Evolutionary conservation across 2,113 vertebrate species (phyloP), one percentile per base, ranked within the genome.

Genomic region (Odocoileus hemionus): DNA sequence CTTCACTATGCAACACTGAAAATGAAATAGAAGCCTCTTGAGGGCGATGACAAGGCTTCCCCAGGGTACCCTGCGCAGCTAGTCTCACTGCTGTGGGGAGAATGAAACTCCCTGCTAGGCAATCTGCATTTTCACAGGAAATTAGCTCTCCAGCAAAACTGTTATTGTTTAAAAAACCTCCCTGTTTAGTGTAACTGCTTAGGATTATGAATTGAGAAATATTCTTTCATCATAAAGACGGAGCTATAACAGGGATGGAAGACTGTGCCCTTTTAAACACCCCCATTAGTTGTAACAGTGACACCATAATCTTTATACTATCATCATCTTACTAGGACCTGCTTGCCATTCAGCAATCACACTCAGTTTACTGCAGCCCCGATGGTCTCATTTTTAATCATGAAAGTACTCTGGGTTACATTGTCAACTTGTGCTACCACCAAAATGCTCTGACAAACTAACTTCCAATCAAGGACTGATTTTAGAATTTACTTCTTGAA

Each of bases 321-420:
- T 88, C 57, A 54, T 97, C 94, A 96, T 88, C 97, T 23, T 0
- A 95, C 95, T 88, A 86, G 76, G 95, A 97, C 82, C 86, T 95
- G 94, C 86, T 98, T 95, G 84, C 52, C 94, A 96, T 92, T 45
- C 50, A 97, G 89, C 61, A 97, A 97, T 98, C 98, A 98, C 83
- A 97, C 90, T 94, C 30, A 89, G 91, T 98, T 98, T 96, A 89
- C 92, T 92, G 64, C 45, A 93, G 96, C 96, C 94, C 84, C 52
- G 74, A 80, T 82, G 88, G 84, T 94, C 86, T 97, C 55, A 94
- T 95, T 97, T 98, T 98, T 96, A 96, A 95, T 97, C 97, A 60
- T 94, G 97, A 98, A 98, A 97, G 89, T 91, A 61, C 91, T 96
- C 96, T 97, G 88, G 86, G 70, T 98, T 98, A 96, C 84, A 92